A percentile compares a stretch with the other conserved stretches of the same genome.
These are phyloP conservation scores for Heliconius eleuchia DNA, from an alignment of 1,140 invertebrate genomes.

Conservation along the genomic window DNA sequence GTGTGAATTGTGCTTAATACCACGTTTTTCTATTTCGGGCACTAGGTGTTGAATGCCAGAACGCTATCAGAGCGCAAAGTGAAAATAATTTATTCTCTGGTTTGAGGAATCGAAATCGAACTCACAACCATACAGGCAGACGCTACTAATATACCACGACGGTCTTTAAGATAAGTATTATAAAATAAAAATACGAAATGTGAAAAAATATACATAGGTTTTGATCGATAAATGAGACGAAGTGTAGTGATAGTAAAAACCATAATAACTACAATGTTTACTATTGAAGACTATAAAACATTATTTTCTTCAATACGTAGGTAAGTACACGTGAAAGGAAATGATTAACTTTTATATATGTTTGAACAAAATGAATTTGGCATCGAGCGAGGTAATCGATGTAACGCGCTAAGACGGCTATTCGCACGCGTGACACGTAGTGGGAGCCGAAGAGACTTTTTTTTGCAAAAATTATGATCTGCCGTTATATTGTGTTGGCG, in stretches of 20 bases:
- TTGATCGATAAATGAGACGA: too few relatives aligned
- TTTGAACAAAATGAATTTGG: constrained; percentile 31
- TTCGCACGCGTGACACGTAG: constrained; percentile 54
- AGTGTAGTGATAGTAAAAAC: background rate
- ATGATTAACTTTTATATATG: constrained; percentile 19
- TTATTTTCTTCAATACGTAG: background rate
- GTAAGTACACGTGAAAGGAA: background rate
- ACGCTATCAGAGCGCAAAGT: too few relatives aligned
- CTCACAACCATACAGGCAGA: too few relatives aligned
- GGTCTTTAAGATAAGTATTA: too few relatives aligned
- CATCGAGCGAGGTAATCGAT: constrained; percentile 32
- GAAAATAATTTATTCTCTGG: too few relatives aligned
- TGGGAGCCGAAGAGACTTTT: constrained; percentile 51
- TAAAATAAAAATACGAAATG: too few relatives aligned
- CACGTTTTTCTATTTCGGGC: too few relatives aligned
- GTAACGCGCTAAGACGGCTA: constrained; percentile 36
- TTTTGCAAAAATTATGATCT: constrained; percentile 68
- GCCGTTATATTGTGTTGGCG: constrained; percentile 51
- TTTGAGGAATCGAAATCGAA: too few relatives aligned
- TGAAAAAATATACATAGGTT: too few relatives aligned
- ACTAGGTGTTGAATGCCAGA: too few relatives aligned
- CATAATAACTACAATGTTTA: background rate
- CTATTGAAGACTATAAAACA: background rate
- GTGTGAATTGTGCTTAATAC: too few relatives aligned
- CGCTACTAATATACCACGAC: too few relatives aligned